Evolutionary conservation across 2,888 invertebrate species (phyloP), one percentile per base, ranked within the genome.

Genomic region (Antheraea assamensis): DNA sequence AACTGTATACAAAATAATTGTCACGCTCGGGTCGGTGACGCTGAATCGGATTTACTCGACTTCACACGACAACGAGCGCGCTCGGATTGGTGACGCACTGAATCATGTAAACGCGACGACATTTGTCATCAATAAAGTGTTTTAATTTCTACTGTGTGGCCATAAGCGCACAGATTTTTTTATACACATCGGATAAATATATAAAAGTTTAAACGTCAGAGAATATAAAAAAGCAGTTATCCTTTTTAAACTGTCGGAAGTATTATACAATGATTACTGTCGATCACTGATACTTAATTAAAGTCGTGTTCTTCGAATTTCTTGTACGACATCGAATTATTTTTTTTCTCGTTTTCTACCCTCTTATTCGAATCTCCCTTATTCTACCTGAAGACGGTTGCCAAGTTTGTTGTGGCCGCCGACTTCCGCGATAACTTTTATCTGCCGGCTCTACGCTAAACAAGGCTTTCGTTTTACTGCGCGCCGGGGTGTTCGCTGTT

Each of bases 281-380:
- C 73, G 76, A 74, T 75, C 77, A 77, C 78, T 80, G 79, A 77
- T 80, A 78, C 79, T 81, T 85, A 84, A 85, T 86, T 85, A 86
- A 85, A 85, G 85, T 89, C 86, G 82, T 83, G 79, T 82, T 82
- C 78, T 74, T 76, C 78, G 80, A 85, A 82, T 83, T 83, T 82
- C 79, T 80, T 79, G 82, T 85, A 76, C 82, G 80, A 81, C 78
- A 79, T 83, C 86, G 76, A 86, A 90, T 90, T 89, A 89, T 91
- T 89, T 90, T 91, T 91, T 89, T 88, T 85, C 82, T 83, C 87
- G 19, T 85, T 82, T 83, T 87, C 35, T 10, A 2, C 35, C 35
- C 86, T 81, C 87, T 88, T 91, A 91, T 91, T 90, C 87, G 89
- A 91, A 88, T 90, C 92, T 90, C 79, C 84, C 85, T 89, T 89